Evolutionary conservation across 2,797 vertebrate species (phyloP).

Genomic region (Acanthurus tractus): DNA sequence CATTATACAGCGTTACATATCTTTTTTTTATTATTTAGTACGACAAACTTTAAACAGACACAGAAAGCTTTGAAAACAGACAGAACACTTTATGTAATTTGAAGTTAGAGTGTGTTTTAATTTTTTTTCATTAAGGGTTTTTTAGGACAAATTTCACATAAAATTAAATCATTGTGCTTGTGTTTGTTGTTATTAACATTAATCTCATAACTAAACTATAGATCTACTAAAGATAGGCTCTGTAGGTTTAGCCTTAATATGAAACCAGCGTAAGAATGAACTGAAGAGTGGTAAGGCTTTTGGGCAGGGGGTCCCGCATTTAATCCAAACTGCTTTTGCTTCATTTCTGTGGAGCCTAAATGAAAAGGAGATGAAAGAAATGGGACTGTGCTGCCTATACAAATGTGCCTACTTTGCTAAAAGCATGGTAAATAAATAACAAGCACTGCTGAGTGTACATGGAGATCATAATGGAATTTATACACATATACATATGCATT

Average conservation of each 20-base stretch:
- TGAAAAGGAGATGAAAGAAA: constrained; percentile 1
- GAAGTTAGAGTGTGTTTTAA: background rate
- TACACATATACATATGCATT: background rate
- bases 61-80: too few relatives aligned
- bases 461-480: too few relatives aligned
- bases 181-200: background rate
- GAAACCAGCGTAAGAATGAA: background rate
- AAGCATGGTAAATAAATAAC: background rate
- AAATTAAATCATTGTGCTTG: background rate
- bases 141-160: background rate
- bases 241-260: background rate
- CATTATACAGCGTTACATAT: too few relatives aligned
- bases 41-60: too few relatives aligned
- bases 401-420: background rate
- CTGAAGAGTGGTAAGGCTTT: constrained; percentile 19
- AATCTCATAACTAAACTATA: background rate
- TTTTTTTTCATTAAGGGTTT: background rate
- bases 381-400: background rate
- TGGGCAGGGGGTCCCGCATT: constrained; percentile 3
- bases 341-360: background rate
- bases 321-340: constrained; percentile 18
- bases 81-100: too few relatives aligned
- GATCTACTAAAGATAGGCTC: background rate
- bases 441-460: background rate
- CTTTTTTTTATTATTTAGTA: too few relatives aligned